These are phyloP conservation scores for Dicranocentrus wangi DNA, from an alignment of 2,888 invertebrate species.

Conservation along the genomic window DNA sequence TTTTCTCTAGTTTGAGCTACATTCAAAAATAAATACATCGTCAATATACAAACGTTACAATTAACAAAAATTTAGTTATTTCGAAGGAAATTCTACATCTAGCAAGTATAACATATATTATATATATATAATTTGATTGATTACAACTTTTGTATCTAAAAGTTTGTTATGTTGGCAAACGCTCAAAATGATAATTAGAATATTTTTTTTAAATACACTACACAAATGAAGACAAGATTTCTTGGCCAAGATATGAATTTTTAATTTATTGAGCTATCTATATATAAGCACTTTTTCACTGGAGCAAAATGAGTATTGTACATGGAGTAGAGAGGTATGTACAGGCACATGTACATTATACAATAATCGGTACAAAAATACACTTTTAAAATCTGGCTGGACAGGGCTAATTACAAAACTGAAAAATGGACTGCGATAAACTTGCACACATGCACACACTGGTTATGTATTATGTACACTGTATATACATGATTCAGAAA, in stretches of 20 bases:
- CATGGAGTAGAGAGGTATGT: constrained; percentile 17
- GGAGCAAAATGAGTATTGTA: constrained; percentile 33
- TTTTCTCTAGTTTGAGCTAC: constrained; percentile 40
- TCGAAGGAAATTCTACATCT: constrained; percentile 23
- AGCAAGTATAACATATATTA: not conserved
- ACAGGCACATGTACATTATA: constrained; percentile 63
- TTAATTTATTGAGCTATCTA: constrained; percentile 37
- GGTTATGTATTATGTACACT: too few relatives aligned
- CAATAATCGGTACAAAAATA: constrained; percentile 62
- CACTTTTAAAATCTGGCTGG: constrained; percentile 17
- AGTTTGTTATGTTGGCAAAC: not conserved
- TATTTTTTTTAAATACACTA: not conserved
- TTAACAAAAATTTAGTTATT: constrained; percentile 3
- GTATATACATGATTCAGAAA: constrained; percentile 6
- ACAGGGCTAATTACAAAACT: not conserved
- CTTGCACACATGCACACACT: not conserved
- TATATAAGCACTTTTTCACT: constrained; percentile 26
- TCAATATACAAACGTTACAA: not conserved
- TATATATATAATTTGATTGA: not conserved
- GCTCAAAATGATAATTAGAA: not conserved
- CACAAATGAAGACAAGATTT: not conserved
- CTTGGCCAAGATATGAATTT: too few relatives aligned
- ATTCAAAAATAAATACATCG: constrained; percentile 51
- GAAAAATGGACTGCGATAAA: constrained; percentile 16
- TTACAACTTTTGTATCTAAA: not conserved